Evolutionary conservation across 1,140 invertebrate genomes (phyloP), one percentile per base, ranked within the genome.

Genomic region (Brachionus paranguensis): DNA sequence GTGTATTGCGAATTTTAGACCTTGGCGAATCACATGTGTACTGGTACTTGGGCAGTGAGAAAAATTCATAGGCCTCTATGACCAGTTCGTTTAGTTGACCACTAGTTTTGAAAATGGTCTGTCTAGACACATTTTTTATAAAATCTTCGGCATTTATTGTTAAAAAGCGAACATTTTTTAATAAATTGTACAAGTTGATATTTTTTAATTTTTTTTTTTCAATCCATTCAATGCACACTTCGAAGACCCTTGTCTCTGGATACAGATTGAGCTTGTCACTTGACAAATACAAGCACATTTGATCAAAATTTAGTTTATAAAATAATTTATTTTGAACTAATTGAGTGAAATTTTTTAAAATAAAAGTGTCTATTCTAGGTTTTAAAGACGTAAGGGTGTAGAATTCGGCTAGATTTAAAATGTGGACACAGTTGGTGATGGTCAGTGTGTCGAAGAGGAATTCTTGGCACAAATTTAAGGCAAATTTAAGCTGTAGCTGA

Each of bases 371-470:
- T 33, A 83, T 83, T 68, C 47, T 53, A 3, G 11, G 10, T 4
- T 20, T 50, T 6, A 83, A 11, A 11, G 7, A 3, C 37, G n/a
- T 33, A 29, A 89, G 83, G 37, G 86, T 86, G 83, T 88, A 89
- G 17, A 89, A 85, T 53, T 89, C 88, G 11, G 88, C 86, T 10
- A 89, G 81, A 85, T 89, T 89, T 3, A 89, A 81, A 85, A 89
- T 86, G 74, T 88, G 87, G 27, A 89, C 86, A 86, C 89, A 89
- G 81, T 89, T 89, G 45, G 87, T 86, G 7, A 86, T 85, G 33
- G 86, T 88, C 17, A 89, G 86, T 10, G 86, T 87, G 29, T 85
- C 85, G 60, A 88, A 86, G 37, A 89, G 84, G 84, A 88, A 89
- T 78, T 86, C 86, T 83, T 87, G 87, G 83, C 89, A 89, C 8